Base-by-base conservation (phyloP, 2,888 invertebrate species). In the Drosophila sordidula region DNA sequence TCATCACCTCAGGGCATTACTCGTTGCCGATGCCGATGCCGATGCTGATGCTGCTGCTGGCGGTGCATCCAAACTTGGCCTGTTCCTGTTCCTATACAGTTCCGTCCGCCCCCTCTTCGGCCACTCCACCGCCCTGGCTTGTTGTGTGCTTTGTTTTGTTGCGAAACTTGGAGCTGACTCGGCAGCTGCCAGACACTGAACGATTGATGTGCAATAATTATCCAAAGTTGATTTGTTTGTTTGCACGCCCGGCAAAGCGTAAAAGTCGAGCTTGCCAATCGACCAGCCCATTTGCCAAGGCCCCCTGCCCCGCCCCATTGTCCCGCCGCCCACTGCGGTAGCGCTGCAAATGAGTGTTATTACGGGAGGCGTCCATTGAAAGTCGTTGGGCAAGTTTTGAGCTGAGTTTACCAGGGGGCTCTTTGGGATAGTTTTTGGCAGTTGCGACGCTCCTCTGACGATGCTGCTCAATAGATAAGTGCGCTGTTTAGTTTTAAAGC, bases 221-320 rank as follows among this genome's bases (percentile, higher is more conserved):
- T 89, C 89, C 83, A 81, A 89, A 90, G 89, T 90, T 90, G 88
- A 87, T 90, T 90, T 89, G 89, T 90, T 90, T 90, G 88, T 88
- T 89, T 90, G 89, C 82, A 81, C 76, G 80, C 59, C 85, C 74
- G 74, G 76, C 82, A 82, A 81, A 82, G 82, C 82, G 82, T 78
- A 76, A 78, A 82, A 82, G 87, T 85, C 87, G 85, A 78, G 82
- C 87, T 81, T 80, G 80, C 80, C 83, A 81, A 86, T 86, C 83
- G 80, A 51, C 65, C 62, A 57, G 45, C 55, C 58, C 61, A 51
- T 44, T 75, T 51, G 66, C 16, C 18, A 3, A 8, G 1, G 2
- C 42, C 18, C 38, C 1, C 14, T 4, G 22, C 25, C 16, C 14
- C 39, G 26, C n/a, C 29, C 4, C 16, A 16, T 18, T 16, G 49